phyloP scores from a whole-genome alignment of 2,888 invertebrate genomes.

The Stegana nigrithorax region DNA sequence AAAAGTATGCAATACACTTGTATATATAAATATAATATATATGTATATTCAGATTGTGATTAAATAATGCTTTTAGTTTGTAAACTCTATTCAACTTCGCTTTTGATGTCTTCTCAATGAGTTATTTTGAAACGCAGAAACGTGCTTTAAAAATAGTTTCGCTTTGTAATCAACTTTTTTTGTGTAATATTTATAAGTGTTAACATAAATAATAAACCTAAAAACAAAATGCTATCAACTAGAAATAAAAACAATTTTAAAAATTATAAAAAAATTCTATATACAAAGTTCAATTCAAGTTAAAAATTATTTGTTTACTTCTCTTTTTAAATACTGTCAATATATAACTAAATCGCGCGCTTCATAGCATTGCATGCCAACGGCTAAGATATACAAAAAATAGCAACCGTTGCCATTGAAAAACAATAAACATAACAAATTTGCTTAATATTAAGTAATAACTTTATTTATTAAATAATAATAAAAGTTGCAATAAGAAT shows the following conservation, averaged over 20 bases:
- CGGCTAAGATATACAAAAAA: too few relatives aligned
- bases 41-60: constrained; percentile 3
- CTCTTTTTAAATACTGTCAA: constrained; percentile 16
- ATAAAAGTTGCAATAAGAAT: constrained; percentile 6
- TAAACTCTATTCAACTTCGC: neutral
- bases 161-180: neutral
- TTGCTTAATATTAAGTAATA: constrained; percentile 5
- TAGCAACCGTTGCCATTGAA: neutral
- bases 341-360: neutral
- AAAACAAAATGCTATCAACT: neutral
- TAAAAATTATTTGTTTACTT: neutral
- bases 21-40: constrained; percentile 35
- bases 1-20: constrained; percentile 38
- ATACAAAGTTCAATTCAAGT: neutral
- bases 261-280: neutral
- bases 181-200: neutral
- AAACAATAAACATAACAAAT: constrained; percentile 13
- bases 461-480: neutral
- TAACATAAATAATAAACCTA: neutral
- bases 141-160: too few relatives aligned
- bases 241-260: neutral
- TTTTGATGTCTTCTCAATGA: neutral
- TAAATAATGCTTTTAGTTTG: neutral
- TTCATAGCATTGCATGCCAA: neutral
- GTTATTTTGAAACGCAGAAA: too few relatives aligned